Evolutionary conservation across 2,113 vertebrate genomes (phyloP).

Genomic region (Ailurus styani): DNA sequence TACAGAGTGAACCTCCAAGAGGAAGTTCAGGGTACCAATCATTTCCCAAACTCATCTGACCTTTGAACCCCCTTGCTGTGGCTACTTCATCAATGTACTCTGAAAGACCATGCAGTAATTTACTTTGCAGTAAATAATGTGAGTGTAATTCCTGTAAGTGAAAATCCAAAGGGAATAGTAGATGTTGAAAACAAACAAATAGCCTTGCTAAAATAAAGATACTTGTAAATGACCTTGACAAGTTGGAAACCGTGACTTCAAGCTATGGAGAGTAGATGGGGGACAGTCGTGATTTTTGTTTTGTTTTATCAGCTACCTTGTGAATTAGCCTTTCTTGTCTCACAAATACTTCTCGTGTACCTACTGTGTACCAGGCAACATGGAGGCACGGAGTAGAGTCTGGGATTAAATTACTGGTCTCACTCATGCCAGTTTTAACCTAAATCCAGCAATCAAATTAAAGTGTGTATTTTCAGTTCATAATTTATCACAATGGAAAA

Average conservation of each 20-base stretch:
- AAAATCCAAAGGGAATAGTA: neutral
- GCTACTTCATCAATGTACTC: neutral
- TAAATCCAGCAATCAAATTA: neutral
- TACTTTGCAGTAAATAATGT: conserved; percentile 33
- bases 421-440: neutral
- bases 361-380: neutral
- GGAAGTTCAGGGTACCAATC: neutral
- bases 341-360: neutral
- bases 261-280: neutral
- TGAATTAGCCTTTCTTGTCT: neutral
- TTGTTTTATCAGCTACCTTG: neutral
- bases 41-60: conserved; percentile 9
- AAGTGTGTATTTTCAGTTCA: neutral
- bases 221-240: neutral
- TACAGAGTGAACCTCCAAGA: neutral
- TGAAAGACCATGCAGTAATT: neutral
- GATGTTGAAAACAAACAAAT: conserved; percentile 13
- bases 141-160: conserved; percentile 19
- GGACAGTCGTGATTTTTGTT: neutral
- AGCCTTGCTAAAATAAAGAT: neutral
- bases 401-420: neutral
- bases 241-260: neutral
- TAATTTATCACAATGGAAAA: conserved; percentile 9
- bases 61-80: neutral
- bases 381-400: neutral